Evolutionary conservation across 2,113 vertebrate species (phyloP).

Genomic region (Piaya cayana): DNA sequence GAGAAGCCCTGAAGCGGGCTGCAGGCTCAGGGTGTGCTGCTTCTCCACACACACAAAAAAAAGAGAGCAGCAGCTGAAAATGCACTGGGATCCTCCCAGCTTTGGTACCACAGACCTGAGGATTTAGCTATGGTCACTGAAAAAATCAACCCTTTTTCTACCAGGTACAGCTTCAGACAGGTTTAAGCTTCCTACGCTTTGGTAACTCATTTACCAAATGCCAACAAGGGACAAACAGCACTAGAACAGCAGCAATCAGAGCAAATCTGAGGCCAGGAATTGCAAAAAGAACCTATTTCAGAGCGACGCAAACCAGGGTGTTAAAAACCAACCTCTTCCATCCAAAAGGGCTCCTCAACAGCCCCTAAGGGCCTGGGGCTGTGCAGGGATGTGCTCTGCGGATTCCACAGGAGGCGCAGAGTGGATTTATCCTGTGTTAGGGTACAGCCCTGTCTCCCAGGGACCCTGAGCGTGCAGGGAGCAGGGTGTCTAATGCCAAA

Average conservation of each 20-base stretch:
- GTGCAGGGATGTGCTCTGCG: fast-evolving
- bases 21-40: background rate
- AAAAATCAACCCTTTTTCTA: background rate
- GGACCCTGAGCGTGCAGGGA: background rate
- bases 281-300: background rate
- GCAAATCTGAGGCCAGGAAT: background rate
- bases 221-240: background rate
- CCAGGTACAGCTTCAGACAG: too few relatives aligned
- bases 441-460: fast-evolving
- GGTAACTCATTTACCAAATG: background rate
- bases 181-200: background rate
- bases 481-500: background rate
- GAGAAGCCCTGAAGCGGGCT: background rate
- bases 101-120: fast-evolving
- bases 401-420: background rate
- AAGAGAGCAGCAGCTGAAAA: background rate
- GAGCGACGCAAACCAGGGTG: too few relatives aligned
- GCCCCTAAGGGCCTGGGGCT: background rate
- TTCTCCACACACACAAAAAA: background rate
- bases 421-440: fast-evolving
- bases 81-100: background rate
- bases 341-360: background rate
- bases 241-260: background rate
- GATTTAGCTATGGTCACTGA: background rate
- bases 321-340: fast-evolving